Conservation (phyloP, 2,797 vertebrate genomes). For the Peromyscus melanophrys region DNA sequence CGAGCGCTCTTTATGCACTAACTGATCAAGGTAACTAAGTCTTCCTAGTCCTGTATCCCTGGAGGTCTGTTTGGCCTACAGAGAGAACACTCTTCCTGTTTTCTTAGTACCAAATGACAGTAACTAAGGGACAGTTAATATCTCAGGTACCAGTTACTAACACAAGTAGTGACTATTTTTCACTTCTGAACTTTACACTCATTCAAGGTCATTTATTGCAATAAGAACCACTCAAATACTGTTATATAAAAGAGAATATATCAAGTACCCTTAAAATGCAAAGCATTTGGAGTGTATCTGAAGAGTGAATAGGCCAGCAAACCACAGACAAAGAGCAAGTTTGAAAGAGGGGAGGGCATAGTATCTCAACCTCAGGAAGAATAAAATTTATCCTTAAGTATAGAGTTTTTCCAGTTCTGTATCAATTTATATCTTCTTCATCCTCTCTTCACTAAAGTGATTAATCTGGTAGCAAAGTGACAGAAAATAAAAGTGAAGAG, state of each 20-base stretch:
- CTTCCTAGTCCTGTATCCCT: not conserved
- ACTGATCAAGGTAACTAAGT: not conserved
- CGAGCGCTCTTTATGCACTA: too few species aligned
- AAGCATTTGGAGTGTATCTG: not conserved
- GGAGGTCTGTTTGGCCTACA: too few species aligned
- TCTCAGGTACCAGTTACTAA: not conserved
- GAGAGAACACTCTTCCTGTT: not conserved
- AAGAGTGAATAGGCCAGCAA: not conserved
- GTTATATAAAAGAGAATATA: not conserved
- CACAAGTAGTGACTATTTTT: not conserved
- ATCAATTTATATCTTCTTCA: not conserved
- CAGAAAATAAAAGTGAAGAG: conserved; percentile 32
- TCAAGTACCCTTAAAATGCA: not conserved
- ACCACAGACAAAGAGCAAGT: not conserved
- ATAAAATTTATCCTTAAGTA: not conserved
- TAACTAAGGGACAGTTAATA: not conserved
- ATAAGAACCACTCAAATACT: not conserved
- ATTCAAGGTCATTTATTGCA: not conserved
- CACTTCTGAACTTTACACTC: not conserved
- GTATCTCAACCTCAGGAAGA: not conserved
- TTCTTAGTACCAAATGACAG: too few species aligned
- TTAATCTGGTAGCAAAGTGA: not conserved
- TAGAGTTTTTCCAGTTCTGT: not conserved
- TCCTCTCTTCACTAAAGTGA: not conserved
- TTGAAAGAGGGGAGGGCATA: not conserved